Conservation (phyloP, 1,140 invertebrate genomes). For the Helicoverpa zea region DNA sequence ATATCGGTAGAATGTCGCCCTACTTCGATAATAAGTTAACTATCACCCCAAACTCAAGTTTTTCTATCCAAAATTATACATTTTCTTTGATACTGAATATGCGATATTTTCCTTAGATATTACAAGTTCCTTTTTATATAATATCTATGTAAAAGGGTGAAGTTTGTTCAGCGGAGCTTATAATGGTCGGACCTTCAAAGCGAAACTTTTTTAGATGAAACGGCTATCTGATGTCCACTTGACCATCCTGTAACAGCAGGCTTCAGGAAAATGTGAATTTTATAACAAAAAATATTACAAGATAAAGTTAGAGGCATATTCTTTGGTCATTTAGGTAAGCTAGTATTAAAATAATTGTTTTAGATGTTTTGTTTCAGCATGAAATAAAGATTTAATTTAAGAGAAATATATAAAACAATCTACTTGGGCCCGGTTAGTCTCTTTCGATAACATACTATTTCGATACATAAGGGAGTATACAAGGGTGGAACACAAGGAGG, state of each 20-base stretch:
- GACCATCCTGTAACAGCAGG: not conserved
- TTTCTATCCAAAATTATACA: not conserved
- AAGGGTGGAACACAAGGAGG: too few relatives aligned
- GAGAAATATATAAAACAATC: too few relatives aligned
- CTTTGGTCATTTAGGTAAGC: not conserved
- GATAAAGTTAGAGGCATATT: not conserved
- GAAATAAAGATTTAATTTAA: too few relatives aligned
- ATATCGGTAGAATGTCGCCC: too few relatives aligned
- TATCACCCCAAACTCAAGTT: not conserved
- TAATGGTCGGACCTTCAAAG: constrained; percentile 43
- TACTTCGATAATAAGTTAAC: not conserved
- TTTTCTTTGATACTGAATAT: not conserved
- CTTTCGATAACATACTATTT: too few relatives aligned
- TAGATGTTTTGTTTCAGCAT: too few relatives aligned
- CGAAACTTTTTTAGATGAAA: constrained; percentile 30
- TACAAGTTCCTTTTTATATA: constrained; percentile 13
- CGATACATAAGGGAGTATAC: too few relatives aligned
- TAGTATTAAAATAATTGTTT: too few relatives aligned
- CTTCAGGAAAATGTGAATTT: constrained; percentile 12
- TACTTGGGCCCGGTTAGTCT: too few relatives aligned
- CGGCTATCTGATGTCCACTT: constrained; percentile 21
- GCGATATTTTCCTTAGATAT: constrained; percentile 3
- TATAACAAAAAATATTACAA: not conserved
- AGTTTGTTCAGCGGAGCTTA: constrained; percentile 34
- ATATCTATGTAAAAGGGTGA: constrained; percentile 25